Evolutionary conservation across 2,797 vertebrate species (phyloP), one percentile per base, ranked within the genome.

Genomic region (Limosa lapponica): DNA sequence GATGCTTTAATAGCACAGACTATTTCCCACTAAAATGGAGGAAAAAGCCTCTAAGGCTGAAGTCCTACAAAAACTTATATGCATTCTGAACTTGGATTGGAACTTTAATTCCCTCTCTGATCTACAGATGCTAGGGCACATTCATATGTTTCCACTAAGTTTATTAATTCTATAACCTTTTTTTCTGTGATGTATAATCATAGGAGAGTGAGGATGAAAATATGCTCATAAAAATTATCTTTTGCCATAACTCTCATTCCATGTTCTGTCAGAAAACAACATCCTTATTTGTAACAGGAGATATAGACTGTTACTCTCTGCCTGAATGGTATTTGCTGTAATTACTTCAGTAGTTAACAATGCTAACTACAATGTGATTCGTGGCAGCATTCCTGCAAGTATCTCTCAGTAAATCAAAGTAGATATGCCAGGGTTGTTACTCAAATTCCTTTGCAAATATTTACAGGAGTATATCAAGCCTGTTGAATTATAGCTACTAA

Each of bases 401-500:
- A 58, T 80, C 37, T 83, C 41, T 70, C 51, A 49, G 57, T 90
- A 87, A 90, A 94, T 93, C 93, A 70, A 72, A 59, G 36, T 11
- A 48, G 58, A 84, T 89, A 32, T 85, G 49, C 64, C 43, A 43
- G 49, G 78, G 67, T 54, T 93, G 86, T 98, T 97, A 95, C 62
- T 97, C 70, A 79, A 82, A 95, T 94, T 96, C 87, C 52, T 89
- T 95, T 85, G 37, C 87, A 97, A 97, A 96, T 97, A 96, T 97
- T 97, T 98, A 94, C 87, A 91, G 71, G 65, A 94, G 48, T 93
- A 80, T 90, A 96, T 97, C 96, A 96, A 96, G n/a, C 61, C 64
- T 14, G 1, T 62, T 96, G 95, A 97, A 82, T 97, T 97, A 95
- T 59, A 86, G 82, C 85, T 95, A 51, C 67, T 91, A 95, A 97